These are phyloP conservation scores for Charaxes varanes DNA, from an alignment of 1,140 invertebrate species.

Conservation along the genomic window DNA sequence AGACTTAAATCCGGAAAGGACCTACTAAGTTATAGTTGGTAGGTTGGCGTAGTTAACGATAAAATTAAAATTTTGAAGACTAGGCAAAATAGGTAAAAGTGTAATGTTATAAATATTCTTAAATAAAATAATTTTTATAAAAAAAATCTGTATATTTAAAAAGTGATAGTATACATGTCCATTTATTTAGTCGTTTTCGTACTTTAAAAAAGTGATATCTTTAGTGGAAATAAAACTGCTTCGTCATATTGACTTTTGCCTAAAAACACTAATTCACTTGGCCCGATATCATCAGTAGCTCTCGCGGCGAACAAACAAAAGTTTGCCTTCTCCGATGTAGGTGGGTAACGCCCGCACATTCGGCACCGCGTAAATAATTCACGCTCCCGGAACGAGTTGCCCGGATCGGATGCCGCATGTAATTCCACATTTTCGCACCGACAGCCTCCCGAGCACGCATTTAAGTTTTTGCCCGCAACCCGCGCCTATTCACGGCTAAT, in stretches of 20 bases:
- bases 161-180: too few relatives aligned
- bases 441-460: conserved; percentile 43
- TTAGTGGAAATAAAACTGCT: too few relatives aligned
- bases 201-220: too few relatives aligned
- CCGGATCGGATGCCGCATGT: conserved; percentile 50
- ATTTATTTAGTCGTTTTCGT: too few relatives aligned
- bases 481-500: conserved; percentile 53
- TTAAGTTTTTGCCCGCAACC: conserved; percentile 54
- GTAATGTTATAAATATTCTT: too few relatives aligned
- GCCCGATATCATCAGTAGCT: conserved; percentile 5
- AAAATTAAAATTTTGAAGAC: too few relatives aligned
- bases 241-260: neutral
- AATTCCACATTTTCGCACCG: conserved; percentile 59
- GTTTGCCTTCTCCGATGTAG: conserved; percentile 38
- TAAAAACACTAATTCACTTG: conserved; percentile 2
- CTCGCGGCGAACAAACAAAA: conserved; percentile 33
- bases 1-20: too few relatives aligned
- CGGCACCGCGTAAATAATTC: conserved; percentile 53
- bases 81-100: too few relatives aligned
- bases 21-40: too few relatives aligned
- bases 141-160: too few relatives aligned
- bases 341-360: conserved; percentile 31
- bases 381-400: conserved; percentile 38
- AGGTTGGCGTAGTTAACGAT: too few relatives aligned
- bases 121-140: too few relatives aligned